A percentile compares a stretch with the other conserved stretches of the same genome.
Conservation (phyloP, 2,888 invertebrate species). For the Pheosia tremula region DNA sequence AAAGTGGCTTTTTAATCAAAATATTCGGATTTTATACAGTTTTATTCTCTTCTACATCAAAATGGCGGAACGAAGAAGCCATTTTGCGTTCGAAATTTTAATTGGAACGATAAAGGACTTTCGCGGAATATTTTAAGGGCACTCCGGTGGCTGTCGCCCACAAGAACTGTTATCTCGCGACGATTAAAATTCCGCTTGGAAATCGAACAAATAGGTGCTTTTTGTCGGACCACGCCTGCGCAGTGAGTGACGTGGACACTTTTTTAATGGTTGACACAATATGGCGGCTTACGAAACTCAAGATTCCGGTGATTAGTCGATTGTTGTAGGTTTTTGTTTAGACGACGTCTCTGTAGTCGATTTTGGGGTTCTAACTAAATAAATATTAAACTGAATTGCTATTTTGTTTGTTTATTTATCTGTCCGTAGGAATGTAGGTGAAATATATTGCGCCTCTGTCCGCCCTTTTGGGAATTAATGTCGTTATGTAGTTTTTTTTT, state of each 20-base stretch:
- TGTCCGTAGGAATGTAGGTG: no score
- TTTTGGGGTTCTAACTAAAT: neutral
- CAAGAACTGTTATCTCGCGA: constrained; percentile 62
- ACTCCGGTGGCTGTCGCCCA: constrained; percentile 34
- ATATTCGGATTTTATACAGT: no score
- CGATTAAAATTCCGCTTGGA: constrained; percentile 56
- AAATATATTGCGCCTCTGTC: no score
- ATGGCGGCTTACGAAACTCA: constrained; percentile 47
- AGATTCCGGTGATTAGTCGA: constrained; percentile 40
- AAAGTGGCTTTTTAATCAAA: no score
- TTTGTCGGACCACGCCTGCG: constrained; percentile 66
- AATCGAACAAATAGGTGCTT: constrained; percentile 71
- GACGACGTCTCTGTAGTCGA: constrained; percentile 9
- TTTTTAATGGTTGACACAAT: constrained; percentile 48
- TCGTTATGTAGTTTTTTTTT: no score
- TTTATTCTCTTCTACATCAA: constrained; percentile 56
- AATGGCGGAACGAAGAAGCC: constrained; percentile 75
- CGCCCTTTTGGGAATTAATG: no score
- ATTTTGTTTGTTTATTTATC: neutral
- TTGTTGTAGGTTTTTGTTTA: constrained; percentile 33
- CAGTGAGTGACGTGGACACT: constrained; percentile 50
- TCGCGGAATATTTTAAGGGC: constrained; percentile 60
- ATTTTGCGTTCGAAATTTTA: constrained; percentile 79
- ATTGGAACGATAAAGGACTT: constrained; percentile 75
- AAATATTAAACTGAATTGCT: neutral